Conservation (phyloP, 2,113 vertebrate genomes). For the Acrocephalus arundinaceus region DNA sequence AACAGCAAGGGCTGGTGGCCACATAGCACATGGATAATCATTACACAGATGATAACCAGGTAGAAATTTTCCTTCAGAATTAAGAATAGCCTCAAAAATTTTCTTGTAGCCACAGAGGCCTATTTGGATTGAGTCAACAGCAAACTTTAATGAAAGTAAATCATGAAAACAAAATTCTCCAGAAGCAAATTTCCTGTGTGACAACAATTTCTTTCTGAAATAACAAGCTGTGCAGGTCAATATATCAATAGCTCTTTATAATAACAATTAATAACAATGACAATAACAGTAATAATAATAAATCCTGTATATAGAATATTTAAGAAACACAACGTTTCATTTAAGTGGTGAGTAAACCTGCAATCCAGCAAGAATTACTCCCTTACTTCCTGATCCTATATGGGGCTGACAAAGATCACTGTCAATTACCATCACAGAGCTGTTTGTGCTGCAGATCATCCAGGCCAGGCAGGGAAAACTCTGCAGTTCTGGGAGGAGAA, state of each 20-base stretch:
- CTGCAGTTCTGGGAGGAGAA: not conserved
- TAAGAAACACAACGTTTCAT: not conserved
- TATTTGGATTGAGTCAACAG: not conserved
- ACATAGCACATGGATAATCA: not conserved
- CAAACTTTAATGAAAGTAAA: not conserved
- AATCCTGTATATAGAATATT: not conserved
- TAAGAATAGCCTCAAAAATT: not conserved
- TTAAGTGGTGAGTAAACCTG: not conserved
- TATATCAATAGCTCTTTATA: not conserved
- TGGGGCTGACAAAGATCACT: not conserved
- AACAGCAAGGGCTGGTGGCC: not conserved
- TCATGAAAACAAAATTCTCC: not conserved
- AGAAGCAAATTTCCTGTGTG: not conserved
- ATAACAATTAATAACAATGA: not conserved
- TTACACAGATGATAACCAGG: not conserved
- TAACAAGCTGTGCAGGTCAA: not conserved
- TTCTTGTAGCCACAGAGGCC: not conserved
- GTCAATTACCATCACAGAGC: not conserved
- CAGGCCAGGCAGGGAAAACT: not conserved
- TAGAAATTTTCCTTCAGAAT: not conserved
- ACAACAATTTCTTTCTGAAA: slow-evolving; percentile 6
- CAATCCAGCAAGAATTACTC: not conserved
- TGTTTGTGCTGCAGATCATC: not conserved
- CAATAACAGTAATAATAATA: not conserved
- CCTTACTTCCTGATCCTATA: not conserved